These are phyloP conservation scores for Laspeyria flexula DNA, from an alignment of 2,888 invertebrate species.

Conservation along the genomic window DNA sequence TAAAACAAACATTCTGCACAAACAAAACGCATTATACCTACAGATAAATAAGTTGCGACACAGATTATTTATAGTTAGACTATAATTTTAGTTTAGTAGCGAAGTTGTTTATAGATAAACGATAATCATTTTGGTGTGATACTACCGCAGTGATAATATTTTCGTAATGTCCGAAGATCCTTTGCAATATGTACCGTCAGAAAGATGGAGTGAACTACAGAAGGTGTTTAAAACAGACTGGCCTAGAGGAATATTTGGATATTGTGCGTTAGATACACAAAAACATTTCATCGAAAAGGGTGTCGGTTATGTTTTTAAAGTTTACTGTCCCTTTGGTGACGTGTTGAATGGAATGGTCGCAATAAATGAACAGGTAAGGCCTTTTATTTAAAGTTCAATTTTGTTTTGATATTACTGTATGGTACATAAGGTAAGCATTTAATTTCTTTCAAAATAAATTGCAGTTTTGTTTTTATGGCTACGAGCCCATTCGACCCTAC, in stretches of 20 bases:
- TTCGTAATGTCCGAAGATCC: slow-evolving; percentile 36
- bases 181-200: slow-evolving; percentile 42
- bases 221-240: slow-evolving; percentile 46
- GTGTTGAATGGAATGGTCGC: slow-evolving; percentile 67
- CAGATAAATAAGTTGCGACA: too few species aligned
- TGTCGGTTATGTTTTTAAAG: slow-evolving; percentile 57
- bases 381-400: background rate
- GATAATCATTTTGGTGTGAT: too few species aligned
- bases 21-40: too few species aligned
- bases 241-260: slow-evolving; percentile 64
- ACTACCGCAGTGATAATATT: background rate
- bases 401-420: too few species aligned
- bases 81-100: too few species aligned
- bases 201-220: slow-evolving; percentile 54
- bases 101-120: too few species aligned
- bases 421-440: too few species aligned
- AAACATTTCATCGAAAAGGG: slow-evolving; percentile 56
- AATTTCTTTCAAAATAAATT: too few species aligned
- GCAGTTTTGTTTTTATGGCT: too few species aligned
- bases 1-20: too few species aligned
- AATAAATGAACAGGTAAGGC: slow-evolving; percentile 58
- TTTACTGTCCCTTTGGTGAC: slow-evolving; percentile 73
- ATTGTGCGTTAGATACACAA: slow-evolving; percentile 65
- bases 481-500: too few species aligned
- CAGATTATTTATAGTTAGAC: too few species aligned